phyloP scores from a whole-genome alignment of 2,888 invertebrate genomes.

The Syrista parreyssii region DNA sequence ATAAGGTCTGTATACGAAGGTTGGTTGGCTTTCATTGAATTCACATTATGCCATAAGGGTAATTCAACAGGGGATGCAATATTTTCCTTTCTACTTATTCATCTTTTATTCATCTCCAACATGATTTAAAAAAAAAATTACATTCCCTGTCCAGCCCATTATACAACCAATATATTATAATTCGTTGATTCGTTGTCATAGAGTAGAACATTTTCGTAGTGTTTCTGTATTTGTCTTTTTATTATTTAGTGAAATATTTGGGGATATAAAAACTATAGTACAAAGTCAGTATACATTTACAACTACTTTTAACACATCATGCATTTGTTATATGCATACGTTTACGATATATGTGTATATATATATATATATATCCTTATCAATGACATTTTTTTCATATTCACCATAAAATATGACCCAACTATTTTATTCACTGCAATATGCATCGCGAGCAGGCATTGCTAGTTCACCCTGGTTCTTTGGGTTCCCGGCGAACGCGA shows the following conservation, averaged over 20 bases:
- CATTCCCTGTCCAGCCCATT: background rate
- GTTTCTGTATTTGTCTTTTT: background rate
- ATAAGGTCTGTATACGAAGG: background rate
- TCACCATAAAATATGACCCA: background rate
- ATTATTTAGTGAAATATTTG: background rate
- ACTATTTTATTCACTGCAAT: background rate
- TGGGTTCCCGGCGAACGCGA: background rate
- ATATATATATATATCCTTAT: background rate
- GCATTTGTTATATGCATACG: background rate
- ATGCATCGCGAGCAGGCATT: background rate
- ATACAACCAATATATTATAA: background rate
- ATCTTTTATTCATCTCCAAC: background rate
- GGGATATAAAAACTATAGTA: background rate
- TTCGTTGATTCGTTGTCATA: background rate
- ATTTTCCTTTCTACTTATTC: background rate
- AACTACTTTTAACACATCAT: background rate
- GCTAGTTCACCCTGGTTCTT: background rate
- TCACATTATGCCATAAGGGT: background rate
- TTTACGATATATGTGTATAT: background rate
- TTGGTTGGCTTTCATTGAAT: background rate
- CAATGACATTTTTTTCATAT: background rate
- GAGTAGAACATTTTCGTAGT: background rate
- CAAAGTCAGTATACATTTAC: background rate
- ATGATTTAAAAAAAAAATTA: background rate
- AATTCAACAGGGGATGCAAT: background rate